Conservation (phyloP, 2,888 invertebrate genomes). For the Autographa pulchrina region DNA sequence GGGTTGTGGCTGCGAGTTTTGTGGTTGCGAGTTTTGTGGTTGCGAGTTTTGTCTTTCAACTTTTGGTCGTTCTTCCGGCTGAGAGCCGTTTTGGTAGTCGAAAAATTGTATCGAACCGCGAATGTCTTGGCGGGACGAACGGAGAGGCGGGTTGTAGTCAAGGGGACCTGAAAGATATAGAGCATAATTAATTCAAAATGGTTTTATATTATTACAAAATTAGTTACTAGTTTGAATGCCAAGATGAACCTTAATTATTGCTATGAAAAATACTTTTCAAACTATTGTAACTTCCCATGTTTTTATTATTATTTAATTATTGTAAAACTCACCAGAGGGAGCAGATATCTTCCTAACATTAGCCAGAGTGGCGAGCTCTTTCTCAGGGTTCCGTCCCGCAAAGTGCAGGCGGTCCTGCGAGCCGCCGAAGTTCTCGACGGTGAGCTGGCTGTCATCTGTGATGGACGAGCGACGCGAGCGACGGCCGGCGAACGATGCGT, state of each 20-base stretch:
- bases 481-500: slow-evolving; percentile 92
- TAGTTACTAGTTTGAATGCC: too few relatives aligned
- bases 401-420: slow-evolving; percentile 97
- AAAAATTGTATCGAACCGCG: slow-evolving; percentile 92
- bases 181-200: too few relatives aligned
- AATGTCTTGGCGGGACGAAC: slow-evolving; percentile 94
- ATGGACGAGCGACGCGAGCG: slow-evolving; percentile 95
- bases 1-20: slow-evolving; percentile 62
- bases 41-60: slow-evolving; percentile 90
- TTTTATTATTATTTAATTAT: too few relatives aligned
- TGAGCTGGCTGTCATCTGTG: slow-evolving; percentile 95
- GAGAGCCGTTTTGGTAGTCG: slow-evolving; percentile 82
- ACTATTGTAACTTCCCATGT: too few relatives aligned
- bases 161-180: slow-evolving; percentile 74
- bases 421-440: slow-evolving; percentile 97
- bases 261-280: too few relatives aligned
- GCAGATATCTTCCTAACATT: slow-evolving; percentile 85
- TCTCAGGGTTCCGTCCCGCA: slow-evolving; percentile 95
- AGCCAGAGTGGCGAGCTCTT: slow-evolving; percentile 90
- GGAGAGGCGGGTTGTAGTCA: slow-evolving; percentile 92
- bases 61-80: slow-evolving; percentile 76
- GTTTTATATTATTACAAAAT: too few relatives aligned
- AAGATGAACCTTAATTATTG: too few relatives aligned
- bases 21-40: slow-evolving; percentile 87
- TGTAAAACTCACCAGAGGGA: slow-evolving; percentile 79